Conservation (phyloP, 2,797 vertebrate genomes). For the Pteronotus mesoamericanus region DNA sequence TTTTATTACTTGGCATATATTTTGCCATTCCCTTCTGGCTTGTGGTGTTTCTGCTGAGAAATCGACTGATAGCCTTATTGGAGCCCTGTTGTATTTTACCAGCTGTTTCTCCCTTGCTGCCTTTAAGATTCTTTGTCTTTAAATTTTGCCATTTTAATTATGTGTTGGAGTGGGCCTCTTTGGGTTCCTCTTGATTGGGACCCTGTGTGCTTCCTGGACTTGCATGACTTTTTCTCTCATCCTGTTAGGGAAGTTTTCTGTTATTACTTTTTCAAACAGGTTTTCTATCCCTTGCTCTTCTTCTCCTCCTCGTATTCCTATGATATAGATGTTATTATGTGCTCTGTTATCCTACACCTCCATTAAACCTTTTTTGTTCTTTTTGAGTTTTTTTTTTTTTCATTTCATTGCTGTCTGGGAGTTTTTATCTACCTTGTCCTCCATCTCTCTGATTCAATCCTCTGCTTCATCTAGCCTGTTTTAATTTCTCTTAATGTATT, state of each 20-base stretch:
- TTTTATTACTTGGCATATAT: not conserved
- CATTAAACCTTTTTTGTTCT: too few species aligned
- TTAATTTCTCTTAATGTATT: too few species aligned
- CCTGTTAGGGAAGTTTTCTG: not conserved
- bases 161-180: not conserved
- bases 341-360: too few species aligned
- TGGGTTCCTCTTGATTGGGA: not conserved
- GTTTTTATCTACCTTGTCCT: too few species aligned
- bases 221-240: not conserved
- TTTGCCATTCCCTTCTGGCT: not conserved
- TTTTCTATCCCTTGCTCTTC: too few species aligned
- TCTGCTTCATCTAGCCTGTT: too few species aligned
- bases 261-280: not conserved
- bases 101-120: not conserved
- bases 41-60: not conserved
- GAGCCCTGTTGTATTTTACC: not conserved
- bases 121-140: not conserved
- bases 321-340: too few species aligned
- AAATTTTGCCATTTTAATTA: not conserved
- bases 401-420: too few species aligned
- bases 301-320: too few species aligned
- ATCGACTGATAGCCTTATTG: not conserved
- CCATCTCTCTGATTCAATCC: too few species aligned
- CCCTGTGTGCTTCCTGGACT: not conserved
- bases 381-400: too few species aligned